Evolutionary conservation across 2,888 invertebrate species (phyloP), one percentile per base, ranked within the genome.

Genomic region (Pachliopta kotzebuea): DNA sequence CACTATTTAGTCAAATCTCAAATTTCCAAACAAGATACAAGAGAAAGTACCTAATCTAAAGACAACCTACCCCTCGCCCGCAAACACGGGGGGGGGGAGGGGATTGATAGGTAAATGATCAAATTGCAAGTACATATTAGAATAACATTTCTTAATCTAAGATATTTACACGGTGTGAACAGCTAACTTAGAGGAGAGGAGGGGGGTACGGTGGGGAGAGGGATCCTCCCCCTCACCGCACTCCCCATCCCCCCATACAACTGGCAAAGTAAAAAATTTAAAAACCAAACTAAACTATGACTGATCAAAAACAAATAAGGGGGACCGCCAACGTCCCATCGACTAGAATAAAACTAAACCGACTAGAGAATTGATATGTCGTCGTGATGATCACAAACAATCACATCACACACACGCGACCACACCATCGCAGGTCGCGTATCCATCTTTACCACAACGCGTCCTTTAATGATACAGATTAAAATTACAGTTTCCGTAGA

Each of bases 61-160:
- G 71, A 69, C 72, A 9, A 72, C 74, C 31, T 14, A 9, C 31
- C 11, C 11, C 31, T 11, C 11, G 11, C 11, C 29, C 31, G 11
- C 31, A 11, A 1, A 9, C 14, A 9, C 31, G 3, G 3, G 14
- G 2, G 2, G 14, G 2, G 11, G 14, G 14, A 11, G 14, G 14
- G 76, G 67, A 68, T 78, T 75, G 75, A 78, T 81, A 81, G 78
- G 77, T 68, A 70, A 69, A 76, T 74, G 21, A 29, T 77, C 77
- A 81, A 81, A 77, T 79, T 79, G 77, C 82, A 76, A 11, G 37
- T 37, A 75, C 81, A 76, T 76, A 74, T 76, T 72, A 76, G 56
- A 74, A 73, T 83, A 84, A 85, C 82, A 83, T 82, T 74, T 77
- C 81, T 83, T 83, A 83, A 71, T 68, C 77, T 81, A 78, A 65